phyloP scores from a whole-genome alignment of 2,888 invertebrate species.

The Deilephila elpenor region DNA sequence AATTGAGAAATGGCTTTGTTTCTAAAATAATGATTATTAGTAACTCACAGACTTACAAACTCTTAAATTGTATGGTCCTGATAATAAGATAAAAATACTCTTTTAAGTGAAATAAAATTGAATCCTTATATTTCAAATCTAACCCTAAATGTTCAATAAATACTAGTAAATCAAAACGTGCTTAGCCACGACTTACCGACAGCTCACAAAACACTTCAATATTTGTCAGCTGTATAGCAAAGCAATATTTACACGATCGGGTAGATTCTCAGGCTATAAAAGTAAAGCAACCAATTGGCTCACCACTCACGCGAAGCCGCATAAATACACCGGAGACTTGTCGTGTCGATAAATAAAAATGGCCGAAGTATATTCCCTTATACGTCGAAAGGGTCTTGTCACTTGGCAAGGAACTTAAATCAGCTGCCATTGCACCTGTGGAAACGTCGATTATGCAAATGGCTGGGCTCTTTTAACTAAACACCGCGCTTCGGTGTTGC shows the following conservation, averaged over 20 bases:
- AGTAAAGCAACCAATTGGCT: constrained; percentile 27
- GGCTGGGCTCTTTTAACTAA: constrained; percentile 69
- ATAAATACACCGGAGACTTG: constrained; percentile 33
- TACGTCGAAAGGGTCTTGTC: constrained; percentile 73
- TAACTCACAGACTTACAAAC: too few species aligned
- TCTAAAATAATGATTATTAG: too few species aligned
- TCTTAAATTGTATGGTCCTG: too few species aligned
- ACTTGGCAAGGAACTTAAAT: constrained; percentile 73
- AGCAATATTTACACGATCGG: constrained; percentile 14
- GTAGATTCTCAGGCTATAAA: constrained; percentile 17
- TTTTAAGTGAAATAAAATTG: too few species aligned
- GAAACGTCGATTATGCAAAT: constrained; percentile 83
- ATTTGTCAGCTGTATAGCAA: not conserved
- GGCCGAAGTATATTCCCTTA: constrained; percentile 73
- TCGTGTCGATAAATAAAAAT: constrained; percentile 75
- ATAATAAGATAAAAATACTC: too few species aligned
- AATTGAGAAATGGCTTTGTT: not conserved
- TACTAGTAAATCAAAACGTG: too few species aligned
- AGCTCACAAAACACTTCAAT: constrained; percentile 11
- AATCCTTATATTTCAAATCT: too few species aligned
- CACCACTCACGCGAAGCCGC: constrained; percentile 13
- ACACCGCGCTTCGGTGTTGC: constrained; percentile 66
- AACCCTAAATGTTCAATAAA: too few species aligned
- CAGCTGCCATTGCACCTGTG: constrained; percentile 81
- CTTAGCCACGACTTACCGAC: not conserved